A percentile compares a stretch with the other conserved stretches of the same genome.
Evolutionary conservation across 2,888 invertebrate genomes (phyloP).

Genomic region (Dysmachus trigonus): DNA sequence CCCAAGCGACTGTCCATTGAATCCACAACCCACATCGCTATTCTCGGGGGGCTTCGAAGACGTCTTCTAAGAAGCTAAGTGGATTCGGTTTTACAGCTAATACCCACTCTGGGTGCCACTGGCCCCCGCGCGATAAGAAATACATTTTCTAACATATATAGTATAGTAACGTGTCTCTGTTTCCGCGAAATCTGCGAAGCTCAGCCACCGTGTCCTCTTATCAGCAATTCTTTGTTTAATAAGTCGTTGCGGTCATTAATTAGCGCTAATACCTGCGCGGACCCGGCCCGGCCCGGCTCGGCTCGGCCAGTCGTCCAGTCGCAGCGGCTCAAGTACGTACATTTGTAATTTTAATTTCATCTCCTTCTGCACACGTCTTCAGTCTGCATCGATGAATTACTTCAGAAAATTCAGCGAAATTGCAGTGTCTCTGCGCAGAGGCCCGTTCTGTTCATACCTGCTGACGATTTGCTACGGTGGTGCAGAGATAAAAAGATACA

Average conservation of each 20-base stretch:
- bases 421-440: neutral
- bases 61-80: neutral
- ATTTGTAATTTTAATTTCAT: slow-evolving; percentile 47
- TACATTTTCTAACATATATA: slow-evolving; percentile 6
- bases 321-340: neutral
- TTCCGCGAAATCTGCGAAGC: slow-evolving; percentile 10
- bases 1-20: neutral
- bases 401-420: neutral
- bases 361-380: neutral
- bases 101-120: neutral
- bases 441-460: neutral
- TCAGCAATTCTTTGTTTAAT: slow-evolving; percentile 13
- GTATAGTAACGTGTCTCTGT: neutral
- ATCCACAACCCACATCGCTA: neutral
- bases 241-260: slow-evolving; percentile 41
- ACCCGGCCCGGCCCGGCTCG: too few species aligned
- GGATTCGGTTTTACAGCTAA: slow-evolving; percentile 12
- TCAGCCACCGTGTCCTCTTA: slow-evolving; percentile 37
- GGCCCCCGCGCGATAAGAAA: slow-evolving; percentile 3
- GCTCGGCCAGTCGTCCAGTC: neutral
- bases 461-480: neutral
- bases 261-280: slow-evolving; percentile 45
- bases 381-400: slow-evolving; percentile 7
- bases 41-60: neutral
- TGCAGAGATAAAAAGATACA: neutral